Conservation (phyloP, 2,888 invertebrate genomes). For the Linnaemya tessellans region DNA sequence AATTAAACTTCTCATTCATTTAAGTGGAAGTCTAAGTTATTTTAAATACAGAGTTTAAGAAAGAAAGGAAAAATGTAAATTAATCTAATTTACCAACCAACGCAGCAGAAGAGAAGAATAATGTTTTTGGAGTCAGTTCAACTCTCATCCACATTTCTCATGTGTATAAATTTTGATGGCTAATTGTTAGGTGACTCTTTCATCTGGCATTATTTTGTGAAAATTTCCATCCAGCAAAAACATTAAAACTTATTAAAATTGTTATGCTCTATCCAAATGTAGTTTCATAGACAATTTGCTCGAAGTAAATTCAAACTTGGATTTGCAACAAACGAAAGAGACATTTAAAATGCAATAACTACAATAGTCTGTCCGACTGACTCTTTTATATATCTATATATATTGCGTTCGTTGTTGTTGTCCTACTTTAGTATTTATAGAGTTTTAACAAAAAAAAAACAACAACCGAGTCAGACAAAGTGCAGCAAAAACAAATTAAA, state of each 20-base stretch:
- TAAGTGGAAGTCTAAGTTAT: too few relatives aligned
- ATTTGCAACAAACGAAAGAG: slow-evolving; percentile 50
- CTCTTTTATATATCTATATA: slow-evolving; percentile 18
- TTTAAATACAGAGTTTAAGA: too few relatives aligned
- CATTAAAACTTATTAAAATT: background rate
- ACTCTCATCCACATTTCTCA: too few relatives aligned
- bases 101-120: too few relatives aligned
- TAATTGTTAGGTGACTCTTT: too few relatives aligned
- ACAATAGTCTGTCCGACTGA: slow-evolving; percentile 67
- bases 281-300: background rate
- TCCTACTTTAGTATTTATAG: slow-evolving; percentile 72
- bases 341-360: slow-evolving; percentile 81
- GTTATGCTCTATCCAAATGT: background rate
- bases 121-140: too few relatives aligned
- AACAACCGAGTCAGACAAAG: slow-evolving; percentile 36
- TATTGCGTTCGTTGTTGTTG: slow-evolving; percentile 61
- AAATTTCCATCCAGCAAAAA: background rate
- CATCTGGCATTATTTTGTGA: background rate
- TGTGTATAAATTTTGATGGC: too few relatives aligned
- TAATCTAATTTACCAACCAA: too few relatives aligned
- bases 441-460: slow-evolving; percentile 54
- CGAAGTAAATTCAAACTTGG: slow-evolving; percentile 70
- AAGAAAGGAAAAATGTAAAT: too few relatives aligned
- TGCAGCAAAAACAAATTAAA: slow-evolving; percentile 43
- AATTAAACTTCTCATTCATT: too few relatives aligned